Evolutionary conservation across 1,140 invertebrate genomes (phyloP), one percentile per base, ranked within the genome.

Genomic region (Drosophila busckii): DNA sequence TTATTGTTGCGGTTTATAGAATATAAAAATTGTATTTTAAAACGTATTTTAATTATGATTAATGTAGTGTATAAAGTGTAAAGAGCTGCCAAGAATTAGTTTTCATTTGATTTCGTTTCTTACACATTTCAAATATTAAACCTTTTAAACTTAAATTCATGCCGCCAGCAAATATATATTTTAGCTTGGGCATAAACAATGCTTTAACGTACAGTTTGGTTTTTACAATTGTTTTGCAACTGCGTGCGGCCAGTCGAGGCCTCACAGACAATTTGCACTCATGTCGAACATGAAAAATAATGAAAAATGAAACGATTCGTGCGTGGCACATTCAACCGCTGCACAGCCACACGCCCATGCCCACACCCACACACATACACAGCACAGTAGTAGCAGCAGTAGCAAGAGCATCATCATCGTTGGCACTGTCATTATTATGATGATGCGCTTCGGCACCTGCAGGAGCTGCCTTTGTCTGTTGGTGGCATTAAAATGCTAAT

Each of bases 271-370:
- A 73, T 73, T 73, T 73, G 70, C 59, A 70, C 34, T 73, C 70
- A 68, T 75, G 70, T 73, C 70, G 70, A 73, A 73, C 70, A 73
- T 75, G 70, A 67, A 73, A 73, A 73, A 73, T 73, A 73, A 73
- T 73, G 70, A 73, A 73, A 73, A 68, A 31, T 63, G 61, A 67
- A 73, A 34, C 70, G 61, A 68, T 70, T 63, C 69, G 69, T 73
- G 70, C 63, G 70, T 70, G 70, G 19, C 45, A 37, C 63, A 31
- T 56, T 34, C 54, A 52, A 31, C 53, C 31, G 48, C 40, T 16
- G 26, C 10, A 10, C 46, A 34, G 1, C 34, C 10, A 20, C 25
- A 26, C 16, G 17, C 7, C 28, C 28, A 13, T 20, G 34, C 22
- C 15, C 32, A 22, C 22, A 16, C 20, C n/a, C 29, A 22, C 6